phyloP scores from a whole-genome alignment of 2,888 invertebrate species.

The Coleophora deauratella region DNA sequence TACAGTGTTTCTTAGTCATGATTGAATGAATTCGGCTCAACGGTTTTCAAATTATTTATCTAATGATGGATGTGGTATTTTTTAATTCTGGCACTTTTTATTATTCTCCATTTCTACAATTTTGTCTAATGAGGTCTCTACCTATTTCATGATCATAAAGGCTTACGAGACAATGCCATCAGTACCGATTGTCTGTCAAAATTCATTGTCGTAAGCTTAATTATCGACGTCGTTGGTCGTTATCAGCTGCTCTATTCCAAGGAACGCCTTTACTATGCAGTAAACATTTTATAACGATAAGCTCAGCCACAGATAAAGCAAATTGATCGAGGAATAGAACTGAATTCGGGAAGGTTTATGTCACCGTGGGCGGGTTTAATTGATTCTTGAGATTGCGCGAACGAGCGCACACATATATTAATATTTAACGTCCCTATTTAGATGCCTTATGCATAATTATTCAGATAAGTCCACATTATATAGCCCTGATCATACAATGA shows the following conservation, averaged over 20 bases:
- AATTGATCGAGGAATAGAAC: slow-evolving; percentile 57
- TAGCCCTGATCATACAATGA: slow-evolving; percentile 20
- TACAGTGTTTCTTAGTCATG: too few species aligned
- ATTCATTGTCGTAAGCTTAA: too few species aligned
- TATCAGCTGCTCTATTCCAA: slow-evolving; percentile 61
- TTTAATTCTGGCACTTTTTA: too few species aligned
- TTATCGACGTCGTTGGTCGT: too few species aligned
- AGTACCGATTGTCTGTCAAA: too few species aligned
- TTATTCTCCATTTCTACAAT: too few species aligned
- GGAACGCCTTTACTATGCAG: slow-evolving; percentile 63
- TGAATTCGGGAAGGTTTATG: slow-evolving; percentile 49
- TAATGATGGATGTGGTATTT: too few species aligned
- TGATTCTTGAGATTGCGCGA: slow-evolving; percentile 58
- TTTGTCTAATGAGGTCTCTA: too few species aligned
- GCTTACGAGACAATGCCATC: too few species aligned
- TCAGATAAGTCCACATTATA: slow-evolving; percentile 27
- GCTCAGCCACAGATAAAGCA: slow-evolving; percentile 57
- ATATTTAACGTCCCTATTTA: slow-evolving; percentile 49
- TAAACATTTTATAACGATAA: slow-evolving; percentile 70
- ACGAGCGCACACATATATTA: slow-evolving; percentile 48
- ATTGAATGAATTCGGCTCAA: too few species aligned
- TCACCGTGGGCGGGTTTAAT: slow-evolving; percentile 57
- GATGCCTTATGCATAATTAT: slow-evolving; percentile 42
- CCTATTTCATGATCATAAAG: too few species aligned
- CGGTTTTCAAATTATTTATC: too few species aligned